Base-by-base conservation (phyloP, 2,113 vertebrate genomes). In the Astatoreochromis straeleni region DNA sequence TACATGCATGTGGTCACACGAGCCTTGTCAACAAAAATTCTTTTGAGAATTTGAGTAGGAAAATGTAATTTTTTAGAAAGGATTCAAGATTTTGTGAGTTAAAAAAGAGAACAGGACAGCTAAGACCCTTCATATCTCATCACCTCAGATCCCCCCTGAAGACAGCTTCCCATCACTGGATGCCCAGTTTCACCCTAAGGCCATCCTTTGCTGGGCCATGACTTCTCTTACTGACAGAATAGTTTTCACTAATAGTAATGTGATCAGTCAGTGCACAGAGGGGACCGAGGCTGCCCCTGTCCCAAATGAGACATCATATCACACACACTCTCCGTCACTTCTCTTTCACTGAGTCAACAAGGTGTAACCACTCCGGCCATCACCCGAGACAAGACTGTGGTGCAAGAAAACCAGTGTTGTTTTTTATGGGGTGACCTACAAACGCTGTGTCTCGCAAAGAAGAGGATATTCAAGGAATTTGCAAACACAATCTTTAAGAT, bases 261-360 rank as follows among this genome's bases (percentile, higher is more conserved):
- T 93, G 94, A 95, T 95, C 90, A 90, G 95, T 95, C 95, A 95
- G 90, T 54, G 89, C 87, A 84, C 91, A 90, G 91, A 94, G 92
- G 82, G 89, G 83, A 90, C 88, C 13, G 87, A 92, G 87, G 87
- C 92, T 81, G 88, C 82, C 87, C 89, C 65, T 82, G 90, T 95
- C 93, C 93, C 54, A 78, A 92, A 65, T 85, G 68, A 91, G 92
- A 93, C 92, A 87, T 94, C 92, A 91, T 89, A 92, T 95, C 93
- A 57, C 83, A 88, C 91, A 89, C 88, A 80, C 68, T 90, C 13
- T 80, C 87, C 85, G 63, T 93, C 89, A 57, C 79, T 85, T 91
- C 84, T 45, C 86, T 87, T 86, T 85, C 89, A 80, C 85, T 60
- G 87, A 90, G 87, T 89, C 90, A 89, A 92, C 80, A 38, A 89